phyloP scores from a whole-genome alignment of 2,797 vertebrate genomes.

The Typhlichthys eigenmanni region DNA sequence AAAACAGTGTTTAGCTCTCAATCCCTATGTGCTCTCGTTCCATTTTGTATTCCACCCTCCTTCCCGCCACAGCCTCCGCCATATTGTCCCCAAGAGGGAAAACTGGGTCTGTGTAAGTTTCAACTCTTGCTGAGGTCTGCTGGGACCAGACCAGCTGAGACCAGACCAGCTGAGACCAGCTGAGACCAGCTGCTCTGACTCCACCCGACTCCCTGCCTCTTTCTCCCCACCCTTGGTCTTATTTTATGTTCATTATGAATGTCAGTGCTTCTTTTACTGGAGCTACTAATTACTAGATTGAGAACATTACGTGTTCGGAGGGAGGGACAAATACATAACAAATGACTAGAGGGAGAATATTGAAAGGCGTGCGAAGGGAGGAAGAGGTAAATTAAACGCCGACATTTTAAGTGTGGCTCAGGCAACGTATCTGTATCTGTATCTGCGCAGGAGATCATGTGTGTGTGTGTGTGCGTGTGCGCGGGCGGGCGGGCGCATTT shows the following conservation, averaged over 20 bases:
- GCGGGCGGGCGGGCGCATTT: slow-evolving; percentile 1
- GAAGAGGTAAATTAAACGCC: slow-evolving; percentile 8
- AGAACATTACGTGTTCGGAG: background rate
- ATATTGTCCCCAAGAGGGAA: background rate
- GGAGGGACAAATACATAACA: background rate
- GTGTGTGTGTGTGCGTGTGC: slow-evolving; percentile 7
- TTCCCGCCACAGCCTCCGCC: background rate
- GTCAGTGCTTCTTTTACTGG: background rate
- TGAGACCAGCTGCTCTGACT: background rate
- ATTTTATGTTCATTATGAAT: too few relatives aligned
- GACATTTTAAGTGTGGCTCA: slow-evolving; percentile 38
- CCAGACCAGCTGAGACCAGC: background rate
- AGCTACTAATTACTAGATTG: background rate
- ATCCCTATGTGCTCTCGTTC: background rate
- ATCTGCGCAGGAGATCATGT: background rate
- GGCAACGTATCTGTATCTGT: slow-evolving; percentile 11
- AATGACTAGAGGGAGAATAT: background rate
- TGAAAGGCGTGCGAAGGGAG: background rate
- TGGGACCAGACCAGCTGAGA: background rate
- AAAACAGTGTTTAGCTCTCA: slow-evolving; percentile 6
- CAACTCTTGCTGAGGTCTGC: slow-evolving; percentile 10
- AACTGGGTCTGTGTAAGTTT: slow-evolving; percentile 12
- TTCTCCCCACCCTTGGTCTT: background rate
- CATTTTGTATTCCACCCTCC: slow-evolving; percentile 8
- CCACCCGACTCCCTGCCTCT: slow-evolving; percentile 3